Percentiles rank a stretch among this genome's conserved stretches.
Conservation (phyloP, 2,113 vertebrate genomes). For the Pardalotus punctatus region DNA sequence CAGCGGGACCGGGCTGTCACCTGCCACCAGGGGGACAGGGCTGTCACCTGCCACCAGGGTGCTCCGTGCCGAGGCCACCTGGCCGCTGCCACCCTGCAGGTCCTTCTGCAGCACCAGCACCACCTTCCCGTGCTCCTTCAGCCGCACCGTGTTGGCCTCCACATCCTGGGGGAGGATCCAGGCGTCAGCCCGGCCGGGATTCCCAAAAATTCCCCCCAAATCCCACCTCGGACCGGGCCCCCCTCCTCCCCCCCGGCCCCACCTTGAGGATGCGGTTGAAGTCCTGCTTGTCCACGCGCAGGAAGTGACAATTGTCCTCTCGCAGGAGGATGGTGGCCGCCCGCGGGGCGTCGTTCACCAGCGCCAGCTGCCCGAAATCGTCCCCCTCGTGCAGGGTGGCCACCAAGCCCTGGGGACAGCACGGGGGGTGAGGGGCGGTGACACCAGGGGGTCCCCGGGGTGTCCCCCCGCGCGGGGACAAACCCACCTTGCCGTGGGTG, state of each 20-base stretch:
- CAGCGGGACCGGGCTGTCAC: background rate
- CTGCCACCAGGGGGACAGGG: slow-evolving; percentile 23
- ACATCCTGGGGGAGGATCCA: slow-evolving; percentile 79
- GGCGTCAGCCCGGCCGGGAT: fast-evolving
- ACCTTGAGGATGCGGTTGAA: slow-evolving; percentile 96
- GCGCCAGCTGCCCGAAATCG: slow-evolving; percentile 91
- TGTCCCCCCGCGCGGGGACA: fast-evolving
- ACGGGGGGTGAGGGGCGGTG: fast-evolving
- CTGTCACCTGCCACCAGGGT: slow-evolving; percentile 74
- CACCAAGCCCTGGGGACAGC: slow-evolving; percentile 82
- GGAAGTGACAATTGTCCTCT: slow-evolving; percentile 94
- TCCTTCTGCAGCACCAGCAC: slow-evolving; percentile 91
- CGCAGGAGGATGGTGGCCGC: slow-evolving; percentile 91
- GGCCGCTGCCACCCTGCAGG: slow-evolving; percentile 62
- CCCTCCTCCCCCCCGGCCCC: too few relatives aligned
- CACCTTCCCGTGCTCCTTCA: slow-evolving; percentile 92
- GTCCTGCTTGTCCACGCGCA: slow-evolving; percentile 93
- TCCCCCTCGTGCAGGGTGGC: slow-evolving; percentile 91
- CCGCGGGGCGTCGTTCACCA: slow-evolving; percentile 91
- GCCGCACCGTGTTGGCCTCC: slow-evolving; percentile 91
- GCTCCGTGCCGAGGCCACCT: slow-evolving; percentile 50
- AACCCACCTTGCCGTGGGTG: slow-evolving; percentile 89
- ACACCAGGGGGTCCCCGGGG: fast-evolving
- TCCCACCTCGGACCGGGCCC: background rate
- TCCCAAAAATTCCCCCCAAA: background rate